phyloP scores from a whole-genome alignment of 2,797 vertebrate genomes.

The Sorex maritimensis region DNA sequence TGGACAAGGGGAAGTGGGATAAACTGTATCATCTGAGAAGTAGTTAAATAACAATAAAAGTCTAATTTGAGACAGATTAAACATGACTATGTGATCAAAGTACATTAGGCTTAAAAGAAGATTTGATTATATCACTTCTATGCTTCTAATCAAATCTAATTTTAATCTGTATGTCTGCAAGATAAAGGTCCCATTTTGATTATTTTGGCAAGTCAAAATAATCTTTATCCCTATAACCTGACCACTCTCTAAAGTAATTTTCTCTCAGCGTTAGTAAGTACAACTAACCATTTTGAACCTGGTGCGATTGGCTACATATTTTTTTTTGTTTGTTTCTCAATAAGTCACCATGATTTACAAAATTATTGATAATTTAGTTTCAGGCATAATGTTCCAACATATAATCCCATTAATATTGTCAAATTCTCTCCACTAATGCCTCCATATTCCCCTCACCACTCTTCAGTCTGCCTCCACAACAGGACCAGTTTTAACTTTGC shows the following conservation, averaged over 20 bases:
- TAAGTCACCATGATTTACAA: no score
- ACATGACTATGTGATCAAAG: background rate
- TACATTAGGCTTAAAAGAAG: background rate
- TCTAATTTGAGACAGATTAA: constrained; percentile 21
- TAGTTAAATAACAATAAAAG: background rate
- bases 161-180: background rate
- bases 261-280: background rate
- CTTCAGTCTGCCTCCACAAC: no score
- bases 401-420: no score
- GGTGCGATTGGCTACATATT: background rate
- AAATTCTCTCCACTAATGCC: no score
- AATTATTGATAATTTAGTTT: no score
- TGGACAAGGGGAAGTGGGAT: background rate
- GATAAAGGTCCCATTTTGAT: background rate
- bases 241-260: background rate
- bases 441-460: no score
- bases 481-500: no score
- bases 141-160: background rate
- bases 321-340: no score
- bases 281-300: background rate
- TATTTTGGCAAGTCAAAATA: background rate
- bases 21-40: background rate
- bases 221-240: background rate
- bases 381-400: no score
- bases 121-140: background rate